phyloP scores from a whole-genome alignment of 2,888 invertebrate species.

The Diadromus collaris region DNA sequence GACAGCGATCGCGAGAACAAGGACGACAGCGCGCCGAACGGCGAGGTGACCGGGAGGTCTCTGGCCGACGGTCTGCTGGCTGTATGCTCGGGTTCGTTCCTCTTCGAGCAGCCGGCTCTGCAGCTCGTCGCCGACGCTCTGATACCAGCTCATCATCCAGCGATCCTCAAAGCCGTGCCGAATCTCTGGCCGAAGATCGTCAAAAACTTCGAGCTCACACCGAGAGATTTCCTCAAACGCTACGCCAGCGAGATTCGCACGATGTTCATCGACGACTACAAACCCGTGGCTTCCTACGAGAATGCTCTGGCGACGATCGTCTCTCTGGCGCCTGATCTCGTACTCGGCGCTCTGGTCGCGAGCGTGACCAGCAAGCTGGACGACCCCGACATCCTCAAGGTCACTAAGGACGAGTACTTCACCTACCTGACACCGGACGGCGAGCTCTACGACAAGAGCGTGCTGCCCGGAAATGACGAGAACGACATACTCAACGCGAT shows the following conservation, averaged over 20 bases:
- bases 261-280: conserved; percentile 84
- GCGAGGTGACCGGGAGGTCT: conserved; percentile 82
- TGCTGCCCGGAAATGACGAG: conserved; percentile 84
- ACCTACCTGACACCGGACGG: conserved; percentile 93
- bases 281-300: conserved; percentile 82
- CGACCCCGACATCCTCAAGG: conserved; percentile 85
- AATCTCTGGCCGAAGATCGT: conserved; percentile 87
- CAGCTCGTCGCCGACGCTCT: conserved; percentile 86
- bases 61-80: conserved; percentile 82
- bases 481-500: conserved; percentile 81
- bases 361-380: conserved; percentile 84
- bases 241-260: conserved; percentile 83
- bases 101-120: conserved; percentile 78
- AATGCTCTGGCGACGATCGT: conserved; percentile 89
- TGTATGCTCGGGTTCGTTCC: conserved; percentile 80
- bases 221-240: conserved; percentile 83
- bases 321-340: conserved; percentile 83
- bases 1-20: conserved; percentile 78
- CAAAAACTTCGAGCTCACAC: conserved; percentile 82
- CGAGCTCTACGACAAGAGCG: conserved; percentile 94
- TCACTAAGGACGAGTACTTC: conserved; percentile 90
- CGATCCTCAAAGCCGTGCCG: conserved; percentile 82
- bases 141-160: conserved; percentile 89
- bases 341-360: conserved; percentile 85
- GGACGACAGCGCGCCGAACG: conserved; percentile 72